These are phyloP conservation scores for Micropoecilia bifurca DNA, from an alignment of 2,797 vertebrate genomes.

Conservation along the genomic window DNA sequence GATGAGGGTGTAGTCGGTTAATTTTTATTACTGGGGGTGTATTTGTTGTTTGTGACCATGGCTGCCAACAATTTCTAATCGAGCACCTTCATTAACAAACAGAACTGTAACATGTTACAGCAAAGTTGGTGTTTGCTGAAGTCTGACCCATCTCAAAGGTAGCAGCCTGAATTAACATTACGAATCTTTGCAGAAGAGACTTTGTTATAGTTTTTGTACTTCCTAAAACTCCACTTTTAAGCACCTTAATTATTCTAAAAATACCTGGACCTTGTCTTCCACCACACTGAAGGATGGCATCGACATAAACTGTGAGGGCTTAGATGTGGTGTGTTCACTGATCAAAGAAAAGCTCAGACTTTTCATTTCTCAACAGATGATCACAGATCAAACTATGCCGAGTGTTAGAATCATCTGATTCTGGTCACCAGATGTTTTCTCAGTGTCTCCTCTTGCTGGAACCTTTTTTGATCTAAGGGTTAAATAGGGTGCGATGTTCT, in stretches of 20 bases:
- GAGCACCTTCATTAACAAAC: neutral
- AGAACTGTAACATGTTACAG: neutral
- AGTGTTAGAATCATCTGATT: neutral
- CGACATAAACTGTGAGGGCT: neutral
- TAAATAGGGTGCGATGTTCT: conserved; percentile 40
- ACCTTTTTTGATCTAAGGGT: conserved; percentile 44
- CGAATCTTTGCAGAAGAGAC: neutral
- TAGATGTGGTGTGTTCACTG: neutral
- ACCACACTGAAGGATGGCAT: neutral
- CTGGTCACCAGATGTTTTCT: neutral
- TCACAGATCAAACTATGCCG: neutral
- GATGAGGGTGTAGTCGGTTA: too few relatives aligned
- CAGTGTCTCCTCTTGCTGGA: neutral
- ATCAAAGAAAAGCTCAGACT: neutral
- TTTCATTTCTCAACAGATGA: neutral
- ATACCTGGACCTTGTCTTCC: neutral
- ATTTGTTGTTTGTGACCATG: too few relatives aligned
- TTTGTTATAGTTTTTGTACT: neutral
- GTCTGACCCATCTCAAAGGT: neutral
- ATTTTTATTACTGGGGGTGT: too few relatives aligned
- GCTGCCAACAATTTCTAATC: neutral
- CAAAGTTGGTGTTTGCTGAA: neutral
- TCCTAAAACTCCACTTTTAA: neutral
- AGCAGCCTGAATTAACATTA: neutral
- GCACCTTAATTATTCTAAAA: neutral